A percentile compares a stretch with the other conserved stretches of the same genome.
phyloP scores from a whole-genome alignment of 2,888 invertebrate genomes.

The Onthophagus sagittarius region DNA sequence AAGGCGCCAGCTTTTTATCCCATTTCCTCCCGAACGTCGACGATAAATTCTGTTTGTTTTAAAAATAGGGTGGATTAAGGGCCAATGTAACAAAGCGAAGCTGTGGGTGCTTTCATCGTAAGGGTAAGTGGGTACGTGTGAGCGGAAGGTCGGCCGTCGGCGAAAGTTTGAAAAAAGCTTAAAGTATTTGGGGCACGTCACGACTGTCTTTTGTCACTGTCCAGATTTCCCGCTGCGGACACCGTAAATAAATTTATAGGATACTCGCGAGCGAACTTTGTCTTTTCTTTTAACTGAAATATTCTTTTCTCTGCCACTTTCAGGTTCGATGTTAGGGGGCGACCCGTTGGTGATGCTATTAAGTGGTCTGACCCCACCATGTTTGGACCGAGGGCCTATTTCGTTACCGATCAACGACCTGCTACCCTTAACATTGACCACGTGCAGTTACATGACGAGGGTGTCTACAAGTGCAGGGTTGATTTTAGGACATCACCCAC shows the following conservation, averaged over 20 bases:
- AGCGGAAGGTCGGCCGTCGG: background rate
- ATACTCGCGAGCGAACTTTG: background rate
- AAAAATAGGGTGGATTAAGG: slow-evolving; percentile 11
- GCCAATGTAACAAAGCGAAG: slow-evolving; percentile 1
- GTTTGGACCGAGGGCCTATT: slow-evolving; percentile 82
- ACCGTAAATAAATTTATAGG: slow-evolving; percentile 12
- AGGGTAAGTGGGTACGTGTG: background rate
- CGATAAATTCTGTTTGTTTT: slow-evolving; percentile 12
- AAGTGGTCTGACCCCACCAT: slow-evolving; percentile 81
- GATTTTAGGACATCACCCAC: slow-evolving; percentile 88
- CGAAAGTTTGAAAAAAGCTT: slow-evolving; percentile 10
- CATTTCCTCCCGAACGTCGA: background rate
- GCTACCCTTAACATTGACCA: slow-evolving; percentile 79
- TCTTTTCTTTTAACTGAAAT: background rate
- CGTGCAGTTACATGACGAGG: slow-evolving; percentile 82
- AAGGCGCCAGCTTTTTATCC: background rate
- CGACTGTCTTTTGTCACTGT: slow-evolving; percentile 9
- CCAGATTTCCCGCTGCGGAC: slow-evolving; percentile 2
- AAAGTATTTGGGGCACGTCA: slow-evolving; percentile 9
- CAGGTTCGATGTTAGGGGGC: slow-evolving; percentile 84
- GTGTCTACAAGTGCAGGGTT: slow-evolving; percentile 81
- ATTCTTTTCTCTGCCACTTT: slow-evolving; percentile 38
- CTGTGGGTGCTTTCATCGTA: slow-evolving; percentile 3
- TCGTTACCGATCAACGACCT: slow-evolving; percentile 75
- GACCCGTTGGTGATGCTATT: slow-evolving; percentile 73